Conservation (phyloP, 2,888 invertebrate species). For the Rapana venosa region DNA sequence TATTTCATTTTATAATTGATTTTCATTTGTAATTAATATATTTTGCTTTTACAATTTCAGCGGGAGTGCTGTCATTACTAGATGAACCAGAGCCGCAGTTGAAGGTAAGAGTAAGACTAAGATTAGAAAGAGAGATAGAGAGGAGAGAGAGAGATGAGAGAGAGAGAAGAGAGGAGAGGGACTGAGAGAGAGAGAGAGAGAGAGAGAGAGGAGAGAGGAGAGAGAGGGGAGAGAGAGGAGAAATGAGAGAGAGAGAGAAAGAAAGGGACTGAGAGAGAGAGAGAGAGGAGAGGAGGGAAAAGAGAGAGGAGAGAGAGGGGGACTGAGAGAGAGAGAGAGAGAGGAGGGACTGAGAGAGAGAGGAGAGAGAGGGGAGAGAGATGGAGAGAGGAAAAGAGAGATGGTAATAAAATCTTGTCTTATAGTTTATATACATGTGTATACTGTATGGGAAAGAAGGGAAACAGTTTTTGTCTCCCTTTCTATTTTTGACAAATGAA, state of each 20-base stretch:
- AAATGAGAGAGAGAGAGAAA: not conserved
- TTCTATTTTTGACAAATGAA: too few species aligned
- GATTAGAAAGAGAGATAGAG: not conserved
- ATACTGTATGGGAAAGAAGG: too few species aligned
- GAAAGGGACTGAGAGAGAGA: not conserved
- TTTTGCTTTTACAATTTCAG: slow-evolving; percentile 78
- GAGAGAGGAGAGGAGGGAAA: not conserved
- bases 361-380: not conserved
- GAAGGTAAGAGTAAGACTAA: slow-evolving; percentile 80
- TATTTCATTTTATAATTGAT: not conserved
- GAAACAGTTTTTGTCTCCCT: too few species aligned
- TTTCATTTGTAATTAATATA: not conserved
- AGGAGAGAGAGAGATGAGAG: not conserved
- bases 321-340: too few species aligned
- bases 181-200: not conserved
- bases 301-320: too few species aligned
- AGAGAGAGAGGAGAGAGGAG: not conserved
- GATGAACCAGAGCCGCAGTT: slow-evolving; percentile 96
- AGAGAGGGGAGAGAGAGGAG: not conserved
- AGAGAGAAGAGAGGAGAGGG: not conserved
- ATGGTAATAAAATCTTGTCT: not conserved
- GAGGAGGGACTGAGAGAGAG: not conserved
- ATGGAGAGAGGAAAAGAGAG: not conserved
- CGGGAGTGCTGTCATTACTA: slow-evolving; percentile 95
- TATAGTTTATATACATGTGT: too few species aligned